Evolutionary conservation across 1,140 invertebrate species (phyloP), one percentile per base, ranked within the genome.

Genomic region (Tetragonula clypearis): DNA sequence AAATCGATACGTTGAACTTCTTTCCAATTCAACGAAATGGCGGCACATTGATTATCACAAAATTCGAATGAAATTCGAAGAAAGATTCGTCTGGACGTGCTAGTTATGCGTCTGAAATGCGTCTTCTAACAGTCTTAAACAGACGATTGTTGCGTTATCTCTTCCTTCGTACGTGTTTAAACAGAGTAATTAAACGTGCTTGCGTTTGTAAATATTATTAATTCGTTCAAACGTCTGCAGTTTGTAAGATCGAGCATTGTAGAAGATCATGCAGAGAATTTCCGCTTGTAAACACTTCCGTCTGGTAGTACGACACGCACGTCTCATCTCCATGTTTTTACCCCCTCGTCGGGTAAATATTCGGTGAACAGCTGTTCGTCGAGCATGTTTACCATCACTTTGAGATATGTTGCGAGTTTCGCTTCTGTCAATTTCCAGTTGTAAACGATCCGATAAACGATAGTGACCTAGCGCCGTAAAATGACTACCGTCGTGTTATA

Each of bases 301-400:
- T 66, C 49, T 65, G 49, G 66, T 79, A 56, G 1, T n/a, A 62
- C 2, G 53, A 56, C 26, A 35, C n/a, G 1, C 66, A 80, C 60
- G 49, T 66, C 21, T 74, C 35, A 80, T 74, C 83, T 85, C 19
- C 53, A 68, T 72, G 79, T 85, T 80, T 74, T 73, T 74, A 85
- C 30, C 30, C 60, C 58, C 58, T 68, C 60, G 74, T n/a, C 55
- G 69, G 77, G 71, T 80, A 85, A 80, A 85, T 80, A 65, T 35
- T 79, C 30, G 35, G n/a, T 74, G 53, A 85, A 85, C 83, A 85
- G 83, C 83, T 85, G 83, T 85, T 85, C 60, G 23, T 23, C 58
- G 26, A 71, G 74, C 23, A 85, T 85, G 83, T 85, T 85, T 85
- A 85, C 56, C 21, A 66, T 23, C 62, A 35, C 19, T 41, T 35